Conservation (phyloP, 1,140 invertebrate species). For the Penaeus japonicus region DNA sequence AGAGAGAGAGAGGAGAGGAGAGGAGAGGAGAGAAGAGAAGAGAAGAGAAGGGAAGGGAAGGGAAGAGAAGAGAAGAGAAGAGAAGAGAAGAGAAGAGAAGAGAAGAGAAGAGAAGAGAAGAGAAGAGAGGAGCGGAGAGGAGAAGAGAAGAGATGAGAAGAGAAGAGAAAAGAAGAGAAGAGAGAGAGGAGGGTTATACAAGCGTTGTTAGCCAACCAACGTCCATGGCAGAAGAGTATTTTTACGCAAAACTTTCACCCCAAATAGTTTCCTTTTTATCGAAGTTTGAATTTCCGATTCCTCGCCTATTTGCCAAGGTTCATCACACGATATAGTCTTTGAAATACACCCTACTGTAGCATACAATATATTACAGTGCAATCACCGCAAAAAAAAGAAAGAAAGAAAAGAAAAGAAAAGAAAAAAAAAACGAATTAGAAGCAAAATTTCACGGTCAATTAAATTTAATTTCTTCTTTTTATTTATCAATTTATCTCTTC, state of each 20-base stretch:
- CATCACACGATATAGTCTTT: no score
- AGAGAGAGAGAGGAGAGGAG: not conserved
- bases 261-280: no score
- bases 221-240: no score
- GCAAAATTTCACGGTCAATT: not conserved
- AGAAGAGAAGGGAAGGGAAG: not conserved
- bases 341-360: no score
- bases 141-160: not conserved
- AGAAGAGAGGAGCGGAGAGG: not conserved
- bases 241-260: no score
- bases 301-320: no score
- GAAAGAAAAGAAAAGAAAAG: not conserved
- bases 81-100: not conserved
- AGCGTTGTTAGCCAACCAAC: not conserved
- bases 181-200: not conserved
- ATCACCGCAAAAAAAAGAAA: not conserved
- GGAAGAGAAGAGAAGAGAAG: not conserved
- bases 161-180: not conserved
- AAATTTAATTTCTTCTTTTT: no score
- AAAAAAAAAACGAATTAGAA: not conserved
- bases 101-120: not conserved
- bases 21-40: not conserved
- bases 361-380: not conserved
- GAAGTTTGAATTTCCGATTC: no score
- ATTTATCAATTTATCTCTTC: no score